These are phyloP conservation scores for Montipora capricornis DNA, from an alignment of 64 coral and sea anemone genomes.

Conservation along the genomic window DNA sequence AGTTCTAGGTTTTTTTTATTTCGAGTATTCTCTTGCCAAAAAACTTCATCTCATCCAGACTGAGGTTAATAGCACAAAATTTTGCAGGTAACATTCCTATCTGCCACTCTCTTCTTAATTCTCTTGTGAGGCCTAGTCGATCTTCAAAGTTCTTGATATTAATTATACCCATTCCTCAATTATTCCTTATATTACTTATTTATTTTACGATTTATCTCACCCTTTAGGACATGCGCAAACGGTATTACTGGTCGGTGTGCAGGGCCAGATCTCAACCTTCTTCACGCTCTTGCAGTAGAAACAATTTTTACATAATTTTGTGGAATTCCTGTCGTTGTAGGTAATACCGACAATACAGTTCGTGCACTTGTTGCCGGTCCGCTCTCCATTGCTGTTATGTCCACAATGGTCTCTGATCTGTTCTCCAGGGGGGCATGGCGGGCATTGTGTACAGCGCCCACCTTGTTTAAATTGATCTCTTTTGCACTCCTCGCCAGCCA, in stretches of 20 bases:
- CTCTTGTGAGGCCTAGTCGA: too few species aligned
- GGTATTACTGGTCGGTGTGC: neutral
- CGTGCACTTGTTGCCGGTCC: neutral
- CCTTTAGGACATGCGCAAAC: conserved; percentile 30
- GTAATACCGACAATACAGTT: neutral
- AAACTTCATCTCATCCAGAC: too few species aligned
- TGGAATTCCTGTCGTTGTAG: neutral
- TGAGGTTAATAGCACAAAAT: too few species aligned
- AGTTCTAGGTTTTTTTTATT: too few species aligned
- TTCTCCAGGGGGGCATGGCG: neutral
- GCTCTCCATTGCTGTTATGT: neutral
- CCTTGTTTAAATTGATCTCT: neutral
- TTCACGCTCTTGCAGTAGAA: neutral
- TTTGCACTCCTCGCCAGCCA: neutral
- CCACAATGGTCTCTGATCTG: neutral
- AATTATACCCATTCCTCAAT: too few species aligned
- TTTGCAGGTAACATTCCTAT: too few species aligned
- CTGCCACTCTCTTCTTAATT: too few species aligned
- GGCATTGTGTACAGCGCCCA: neutral
- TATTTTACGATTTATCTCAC: neutral
- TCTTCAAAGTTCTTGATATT: too few species aligned
- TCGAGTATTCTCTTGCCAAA: too few species aligned
- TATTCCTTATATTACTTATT: too few species aligned
- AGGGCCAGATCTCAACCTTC: neutral
- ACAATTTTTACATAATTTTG: neutral